These are phyloP conservation scores for Bradypus variegatus DNA, from an alignment of 2,797 vertebrate genomes.

Conservation along the genomic window DNA sequence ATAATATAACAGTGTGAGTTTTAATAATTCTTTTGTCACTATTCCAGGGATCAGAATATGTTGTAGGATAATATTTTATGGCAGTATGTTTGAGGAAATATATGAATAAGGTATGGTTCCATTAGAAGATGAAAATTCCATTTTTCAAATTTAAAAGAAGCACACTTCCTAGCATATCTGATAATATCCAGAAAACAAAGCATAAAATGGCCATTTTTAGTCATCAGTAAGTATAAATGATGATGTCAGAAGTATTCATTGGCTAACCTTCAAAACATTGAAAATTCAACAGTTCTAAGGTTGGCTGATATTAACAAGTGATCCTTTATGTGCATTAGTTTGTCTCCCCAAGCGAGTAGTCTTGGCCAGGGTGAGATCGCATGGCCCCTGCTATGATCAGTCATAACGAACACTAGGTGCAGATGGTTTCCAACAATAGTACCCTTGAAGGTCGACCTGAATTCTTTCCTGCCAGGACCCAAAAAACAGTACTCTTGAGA, in stretches of 20 bases:
- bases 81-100: background rate
- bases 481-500: background rate
- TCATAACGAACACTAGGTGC: background rate
- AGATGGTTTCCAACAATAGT: background rate
- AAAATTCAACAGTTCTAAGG: background rate
- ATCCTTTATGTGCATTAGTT: background rate
- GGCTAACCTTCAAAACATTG: background rate
- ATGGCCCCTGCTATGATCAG: background rate
- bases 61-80: background rate
- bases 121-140: background rate
- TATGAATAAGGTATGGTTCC: background rate
- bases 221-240: background rate
- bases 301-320: background rate
- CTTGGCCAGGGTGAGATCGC: background rate
- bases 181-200: background rate
- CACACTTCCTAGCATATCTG: background rate
- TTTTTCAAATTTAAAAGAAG: conserved; percentile 21
- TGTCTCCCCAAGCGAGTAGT: background rate
- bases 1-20: background rate
- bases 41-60: background rate
- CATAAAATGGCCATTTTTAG: background rate
- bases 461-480: conserved; percentile 8
- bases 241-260: background rate
- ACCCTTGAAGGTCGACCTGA: background rate
- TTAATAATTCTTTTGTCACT: background rate